Percentiles rank a stretch among this genome's conserved stretches.
These are phyloP conservation scores for Proterorhinus semilunaris DNA, from an alignment of 2,113 vertebrate genomes.

Conservation along the genomic window DNA sequence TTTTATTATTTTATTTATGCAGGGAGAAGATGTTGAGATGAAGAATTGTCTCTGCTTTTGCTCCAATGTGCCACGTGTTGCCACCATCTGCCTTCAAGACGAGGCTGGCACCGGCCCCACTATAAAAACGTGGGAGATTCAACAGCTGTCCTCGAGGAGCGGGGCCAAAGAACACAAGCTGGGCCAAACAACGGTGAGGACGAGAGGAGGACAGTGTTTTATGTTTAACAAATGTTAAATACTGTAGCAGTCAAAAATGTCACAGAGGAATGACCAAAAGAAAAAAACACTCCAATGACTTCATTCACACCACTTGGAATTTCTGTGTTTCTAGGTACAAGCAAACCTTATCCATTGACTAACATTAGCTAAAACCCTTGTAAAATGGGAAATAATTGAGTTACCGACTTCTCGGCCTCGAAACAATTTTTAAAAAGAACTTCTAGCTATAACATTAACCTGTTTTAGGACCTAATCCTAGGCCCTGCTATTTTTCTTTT, in stretches of 20 bases:
- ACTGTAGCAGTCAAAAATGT: background rate
- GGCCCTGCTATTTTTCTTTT: too few relatives aligned
- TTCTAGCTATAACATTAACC: too few relatives aligned
- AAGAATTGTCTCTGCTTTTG: conserved; percentile 33
- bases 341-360: too few relatives aligned
- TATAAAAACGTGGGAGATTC: conserved; percentile 58
- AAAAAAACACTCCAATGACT: too few relatives aligned
- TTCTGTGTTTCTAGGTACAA: too few relatives aligned
- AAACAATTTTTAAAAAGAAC: too few relatives aligned
- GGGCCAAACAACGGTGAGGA: conserved; percentile 26
- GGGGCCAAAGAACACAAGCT: conserved; percentile 46
- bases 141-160: conserved; percentile 65
- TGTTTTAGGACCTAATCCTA: too few relatives aligned
- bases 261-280: too few relatives aligned
- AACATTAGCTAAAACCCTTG: too few relatives aligned
- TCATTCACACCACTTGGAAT: too few relatives aligned
- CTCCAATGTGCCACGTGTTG: conserved; percentile 67
- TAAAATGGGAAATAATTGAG: too few relatives aligned
- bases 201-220: conserved; percentile 24
- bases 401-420: too few relatives aligned
- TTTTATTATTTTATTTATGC: conserved; percentile 3
- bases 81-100: conserved; percentile 67
- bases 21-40: conserved; percentile 3
- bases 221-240: conserved; percentile 38
- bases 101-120: conserved; percentile 58